These are phyloP conservation scores for Chrysomallon squamiferum DNA, from an alignment of 1,140 invertebrate genomes.

Conservation along the genomic window DNA sequence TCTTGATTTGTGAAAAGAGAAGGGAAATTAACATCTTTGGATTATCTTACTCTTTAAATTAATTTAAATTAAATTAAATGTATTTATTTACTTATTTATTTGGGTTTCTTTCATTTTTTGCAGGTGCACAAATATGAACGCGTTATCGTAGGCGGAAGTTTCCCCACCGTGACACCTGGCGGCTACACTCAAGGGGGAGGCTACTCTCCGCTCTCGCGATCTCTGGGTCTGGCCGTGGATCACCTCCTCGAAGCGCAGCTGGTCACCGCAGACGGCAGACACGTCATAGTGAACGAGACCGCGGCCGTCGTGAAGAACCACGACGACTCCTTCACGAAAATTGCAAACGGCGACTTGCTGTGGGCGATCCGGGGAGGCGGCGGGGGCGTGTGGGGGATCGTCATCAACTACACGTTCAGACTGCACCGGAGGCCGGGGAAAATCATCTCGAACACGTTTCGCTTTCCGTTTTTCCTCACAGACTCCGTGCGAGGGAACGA, in stretches of 20 bases:
- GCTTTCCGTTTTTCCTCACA: background rate
- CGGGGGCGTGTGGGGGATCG: slow-evolving; percentile 40
- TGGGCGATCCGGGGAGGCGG: slow-evolving; percentile 48
- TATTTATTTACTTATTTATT: no score
- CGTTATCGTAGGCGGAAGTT: slow-evolving; percentile 35
- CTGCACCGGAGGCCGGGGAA: slow-evolving; percentile 29
- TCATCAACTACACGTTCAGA: slow-evolving; percentile 26
- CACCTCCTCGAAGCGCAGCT: slow-evolving; percentile 34
- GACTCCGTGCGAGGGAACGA: background rate
- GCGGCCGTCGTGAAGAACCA: background rate
- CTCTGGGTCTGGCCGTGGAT: slow-evolving; percentile 47
- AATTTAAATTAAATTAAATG: no score
- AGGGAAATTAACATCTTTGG: no score
- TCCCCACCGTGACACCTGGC: slow-evolving; percentile 32
- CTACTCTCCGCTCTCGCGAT: slow-evolving; percentile 32
- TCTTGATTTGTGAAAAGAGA: no score
- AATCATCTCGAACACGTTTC: background rate
- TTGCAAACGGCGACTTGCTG: slow-evolving; percentile 28
- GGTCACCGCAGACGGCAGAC: slow-evolving; percentile 24
- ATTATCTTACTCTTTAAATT: no score
- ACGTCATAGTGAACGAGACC: background rate
- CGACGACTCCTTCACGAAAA: slow-evolving; percentile 2
- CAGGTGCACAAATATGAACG: slow-evolving; percentile 24
- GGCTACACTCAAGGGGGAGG: slow-evolving; percentile 47
- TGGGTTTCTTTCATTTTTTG: no score